Base-by-base conservation (phyloP, 1,140 invertebrate genomes). In the Bactericera cockerelli region DNA sequence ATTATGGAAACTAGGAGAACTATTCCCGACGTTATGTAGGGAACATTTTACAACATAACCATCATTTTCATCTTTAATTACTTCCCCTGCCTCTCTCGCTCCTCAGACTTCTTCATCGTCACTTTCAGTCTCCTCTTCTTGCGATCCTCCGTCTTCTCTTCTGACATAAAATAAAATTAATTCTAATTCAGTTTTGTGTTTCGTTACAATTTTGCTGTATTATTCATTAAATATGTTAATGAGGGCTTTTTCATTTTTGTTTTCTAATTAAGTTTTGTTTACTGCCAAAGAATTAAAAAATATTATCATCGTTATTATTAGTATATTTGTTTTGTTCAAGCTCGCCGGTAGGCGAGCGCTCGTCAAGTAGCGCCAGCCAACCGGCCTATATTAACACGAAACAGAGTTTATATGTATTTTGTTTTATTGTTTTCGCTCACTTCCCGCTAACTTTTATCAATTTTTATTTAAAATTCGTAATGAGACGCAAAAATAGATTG, bases 201-300 rank as follows among this genome's bases (percentile, higher is more conserved):
- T 31, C 28, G 28, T 31, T 31, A 31, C 28, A 31, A 31, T 31
- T 31, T 31, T 31, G 28, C 42, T 49, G 42, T 49, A 49, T 49
- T 49, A 49, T 49, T 49, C 42, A 49, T 49, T 49, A 49, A 49
- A 49, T 49, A 49, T 49, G 42, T 22, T 49, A 49, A 49, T 49
- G 42, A 49, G 42, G 42, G 42, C 42, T 49, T 49, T 49, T 49
- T 49, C 42, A 49, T 49, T 49, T 49, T 49, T 49, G 42, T 49
- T 49, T 49, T 49, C 42, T 49, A 49, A 49, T 49, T 49, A 49
- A 49, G 42, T 49, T 49, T 49, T 49, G 42, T 49, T 49, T 49
- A 49, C 42, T 49, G 42, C 42, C 42, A 49, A 49, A 49, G 42
- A 49, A 49, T 49, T 49, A 49, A 49, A n/a, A 49, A 49, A 6